Evolutionary conservation across 2,797 vertebrate genomes (phyloP).

Genomic region (Percopsis omiscomaycus): DNA sequence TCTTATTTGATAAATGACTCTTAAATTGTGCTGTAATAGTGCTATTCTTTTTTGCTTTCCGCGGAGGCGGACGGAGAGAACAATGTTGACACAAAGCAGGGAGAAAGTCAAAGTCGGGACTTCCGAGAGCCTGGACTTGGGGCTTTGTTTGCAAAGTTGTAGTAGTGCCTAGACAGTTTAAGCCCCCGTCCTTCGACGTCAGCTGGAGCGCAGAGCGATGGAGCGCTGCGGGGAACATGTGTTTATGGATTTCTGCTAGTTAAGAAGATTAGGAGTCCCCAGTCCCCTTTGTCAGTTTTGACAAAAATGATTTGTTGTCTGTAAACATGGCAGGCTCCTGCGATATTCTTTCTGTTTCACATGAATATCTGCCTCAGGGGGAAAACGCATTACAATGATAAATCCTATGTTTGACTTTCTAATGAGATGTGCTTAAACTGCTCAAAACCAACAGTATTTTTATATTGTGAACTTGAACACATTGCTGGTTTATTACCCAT

Average conservation of each 20-base stretch:
- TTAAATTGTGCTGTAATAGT: slow-evolving; percentile 78
- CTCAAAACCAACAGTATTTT: slow-evolving; percentile 70
- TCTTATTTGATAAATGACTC: slow-evolving; percentile 84
- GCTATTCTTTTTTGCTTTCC: slow-evolving; percentile 52
- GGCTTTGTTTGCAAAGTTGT: slow-evolving; percentile 78
- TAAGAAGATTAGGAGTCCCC: slow-evolving; percentile 43
- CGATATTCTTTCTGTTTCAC: slow-evolving; percentile 50
- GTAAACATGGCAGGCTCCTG: slow-evolving; percentile 55
- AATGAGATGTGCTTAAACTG: slow-evolving; percentile 73
- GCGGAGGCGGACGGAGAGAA: slow-evolving; percentile 15
- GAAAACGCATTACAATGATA: slow-evolving; percentile 72
- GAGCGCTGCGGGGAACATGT: slow-evolving; percentile 53
- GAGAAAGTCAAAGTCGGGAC: slow-evolving; percentile 78
- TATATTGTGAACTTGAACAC: slow-evolving; percentile 31
- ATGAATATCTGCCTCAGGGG: slow-evolving; percentile 64
- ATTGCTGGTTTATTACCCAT: slow-evolving; percentile 16
- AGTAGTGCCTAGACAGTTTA: slow-evolving; percentile 58
- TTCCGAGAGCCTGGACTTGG: slow-evolving; percentile 55
- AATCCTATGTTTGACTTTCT: slow-evolving; percentile 79
- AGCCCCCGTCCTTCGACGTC: slow-evolving; percentile 57
- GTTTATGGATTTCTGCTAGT: slow-evolving; percentile 46
- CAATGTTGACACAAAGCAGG: slow-evolving; percentile 68
- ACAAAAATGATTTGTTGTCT: slow-evolving; percentile 76
- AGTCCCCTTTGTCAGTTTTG: slow-evolving; percentile 70
- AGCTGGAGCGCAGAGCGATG: slow-evolving; percentile 53